Conservation (phyloP, 2,888 invertebrate species). For the Drosophila neotestacea region DNA sequence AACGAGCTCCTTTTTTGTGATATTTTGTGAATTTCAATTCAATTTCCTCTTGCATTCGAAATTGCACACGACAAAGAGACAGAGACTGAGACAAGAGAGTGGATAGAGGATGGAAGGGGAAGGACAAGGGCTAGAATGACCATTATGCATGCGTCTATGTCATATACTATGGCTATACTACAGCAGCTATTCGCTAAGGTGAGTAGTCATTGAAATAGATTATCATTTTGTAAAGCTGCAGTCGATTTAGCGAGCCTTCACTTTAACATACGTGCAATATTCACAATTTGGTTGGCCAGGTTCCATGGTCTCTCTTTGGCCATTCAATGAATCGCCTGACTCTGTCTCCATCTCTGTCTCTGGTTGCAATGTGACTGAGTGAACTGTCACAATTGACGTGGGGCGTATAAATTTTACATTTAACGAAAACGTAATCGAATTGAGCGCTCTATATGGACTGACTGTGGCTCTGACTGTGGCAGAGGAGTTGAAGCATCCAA, state of each 20-base stretch:
- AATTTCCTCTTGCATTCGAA: slow-evolving; percentile 79
- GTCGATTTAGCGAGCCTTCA: slow-evolving; percentile 19
- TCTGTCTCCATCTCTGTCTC: slow-evolving; percentile 20
- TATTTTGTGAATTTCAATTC: slow-evolving; percentile 81
- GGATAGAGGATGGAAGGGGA: slow-evolving; percentile 4
- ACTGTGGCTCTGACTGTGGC: slow-evolving; percentile 1
- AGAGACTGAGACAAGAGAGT: neutral
- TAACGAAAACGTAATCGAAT: slow-evolving; percentile 82
- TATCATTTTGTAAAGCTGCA: neutral
- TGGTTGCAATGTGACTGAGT: slow-evolving; percentile 70
- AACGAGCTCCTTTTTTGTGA: slow-evolving; percentile 82
- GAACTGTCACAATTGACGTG: slow-evolving; percentile 83
- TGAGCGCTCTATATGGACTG: slow-evolving; percentile 82
- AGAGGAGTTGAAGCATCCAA: slow-evolving; percentile 1
- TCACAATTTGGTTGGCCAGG: slow-evolving; percentile 59
- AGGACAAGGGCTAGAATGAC: slow-evolving; percentile 43
- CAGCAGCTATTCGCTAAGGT: slow-evolving; percentile 40
- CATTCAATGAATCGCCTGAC: slow-evolving; percentile 58
- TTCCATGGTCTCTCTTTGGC: slow-evolving; percentile 47
- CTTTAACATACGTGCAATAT: slow-evolving; percentile 56
- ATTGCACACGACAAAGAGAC: slow-evolving; percentile 40
- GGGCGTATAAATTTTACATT: slow-evolving; percentile 82
- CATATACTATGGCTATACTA: slow-evolving; percentile 14
- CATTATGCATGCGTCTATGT: slow-evolving; percentile 41
- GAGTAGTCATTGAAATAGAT: neutral